Evolutionary conservation across 2,113 vertebrate genomes (phyloP).

Genomic region (Isurus oxyrinchus): DNA sequence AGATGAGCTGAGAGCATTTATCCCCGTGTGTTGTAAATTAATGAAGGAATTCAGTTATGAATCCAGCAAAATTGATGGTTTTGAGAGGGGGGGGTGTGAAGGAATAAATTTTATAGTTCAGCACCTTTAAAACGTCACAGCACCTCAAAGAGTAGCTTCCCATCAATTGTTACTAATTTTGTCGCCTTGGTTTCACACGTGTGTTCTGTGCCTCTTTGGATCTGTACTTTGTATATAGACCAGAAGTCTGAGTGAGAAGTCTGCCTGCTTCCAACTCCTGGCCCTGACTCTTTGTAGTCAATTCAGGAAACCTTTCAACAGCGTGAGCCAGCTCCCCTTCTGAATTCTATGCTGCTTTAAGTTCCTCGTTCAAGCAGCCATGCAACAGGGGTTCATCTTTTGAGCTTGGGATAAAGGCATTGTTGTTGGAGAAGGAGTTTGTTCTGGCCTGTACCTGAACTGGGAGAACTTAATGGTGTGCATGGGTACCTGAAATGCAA

Average conservation of each 20-base stretch:
- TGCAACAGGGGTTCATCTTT: background rate
- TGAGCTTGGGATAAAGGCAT: background rate
- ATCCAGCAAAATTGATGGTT: background rate
- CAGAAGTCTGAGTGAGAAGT: background rate
- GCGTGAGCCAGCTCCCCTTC: background rate
- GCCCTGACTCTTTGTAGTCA: background rate
- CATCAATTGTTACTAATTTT: background rate
- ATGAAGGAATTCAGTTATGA: background rate
- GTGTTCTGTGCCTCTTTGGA: background rate
- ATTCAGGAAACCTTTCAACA: background rate
- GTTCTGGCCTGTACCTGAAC: background rate
- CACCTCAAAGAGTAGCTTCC: background rate
- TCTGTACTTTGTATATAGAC: background rate
- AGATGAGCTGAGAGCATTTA: background rate
- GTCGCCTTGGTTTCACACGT: background rate
- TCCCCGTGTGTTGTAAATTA: background rate
- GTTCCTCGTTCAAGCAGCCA: background rate
- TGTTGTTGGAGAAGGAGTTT: background rate
- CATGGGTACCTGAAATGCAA: background rate
- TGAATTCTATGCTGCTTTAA: background rate
- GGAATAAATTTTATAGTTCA: background rate
- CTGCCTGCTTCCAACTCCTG: background rate
- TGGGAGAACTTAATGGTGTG: background rate
- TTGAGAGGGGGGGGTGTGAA: too few species aligned
- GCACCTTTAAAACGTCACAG: background rate